phyloP scores from a whole-genome alignment of 2,888 invertebrate genomes.

The Philereme transversata region DNA sequence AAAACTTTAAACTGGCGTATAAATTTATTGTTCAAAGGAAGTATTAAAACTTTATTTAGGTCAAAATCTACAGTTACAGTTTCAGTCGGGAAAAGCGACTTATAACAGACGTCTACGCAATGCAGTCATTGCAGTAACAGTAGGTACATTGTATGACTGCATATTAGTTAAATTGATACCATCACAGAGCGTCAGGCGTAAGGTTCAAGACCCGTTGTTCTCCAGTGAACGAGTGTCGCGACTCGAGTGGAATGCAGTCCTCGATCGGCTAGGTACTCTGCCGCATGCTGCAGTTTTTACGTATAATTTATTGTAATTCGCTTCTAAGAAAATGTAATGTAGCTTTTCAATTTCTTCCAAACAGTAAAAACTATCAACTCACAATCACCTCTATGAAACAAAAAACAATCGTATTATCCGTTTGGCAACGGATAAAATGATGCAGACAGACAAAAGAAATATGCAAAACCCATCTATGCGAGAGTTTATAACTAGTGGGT shows the following conservation, averaged over 20 bases:
- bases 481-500: too few relatives aligned
- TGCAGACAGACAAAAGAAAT: neutral
- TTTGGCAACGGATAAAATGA: too few relatives aligned
- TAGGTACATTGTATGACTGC: neutral
- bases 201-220: constrained; percentile 66
- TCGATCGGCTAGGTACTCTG: constrained; percentile 53
- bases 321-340: neutral
- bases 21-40: too few relatives aligned
- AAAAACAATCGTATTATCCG: too few relatives aligned
- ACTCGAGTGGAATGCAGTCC: constrained; percentile 69
- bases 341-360: constrained; percentile 9
- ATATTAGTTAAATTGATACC: constrained; percentile 8
- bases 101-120: neutral
- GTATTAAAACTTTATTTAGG: too few relatives aligned
- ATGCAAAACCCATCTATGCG: too few relatives aligned
- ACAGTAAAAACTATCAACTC: too few relatives aligned
- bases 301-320: constrained; percentile 13
- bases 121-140: constrained; percentile 1
- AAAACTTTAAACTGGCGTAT: too few relatives aligned
- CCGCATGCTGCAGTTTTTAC: constrained; percentile 47
- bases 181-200: constrained; percentile 44
- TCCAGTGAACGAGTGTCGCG: constrained; percentile 52
- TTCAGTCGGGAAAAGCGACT: neutral
- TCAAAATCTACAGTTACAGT: too few relatives aligned
- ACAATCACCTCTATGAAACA: too few relatives aligned